A percentile compares a stretch with the other conserved stretches of the same genome.
These are phyloP conservation scores for Aphelocoma coerulescens DNA, from an alignment of 2,113 vertebrate species.

Conservation along the genomic window DNA sequence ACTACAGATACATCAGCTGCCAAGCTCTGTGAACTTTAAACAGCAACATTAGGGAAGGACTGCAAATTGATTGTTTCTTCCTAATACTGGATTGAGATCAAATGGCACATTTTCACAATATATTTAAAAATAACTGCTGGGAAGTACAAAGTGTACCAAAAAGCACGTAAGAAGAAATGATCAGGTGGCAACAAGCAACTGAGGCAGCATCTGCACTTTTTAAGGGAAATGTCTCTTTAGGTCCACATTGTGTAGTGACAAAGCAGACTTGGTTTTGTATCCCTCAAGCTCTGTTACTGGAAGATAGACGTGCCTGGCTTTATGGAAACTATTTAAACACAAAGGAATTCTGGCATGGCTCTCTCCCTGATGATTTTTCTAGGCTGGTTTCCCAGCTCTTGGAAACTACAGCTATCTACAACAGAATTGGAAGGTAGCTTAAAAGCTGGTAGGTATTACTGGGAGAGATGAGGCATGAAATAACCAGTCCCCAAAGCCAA, in stretches of 20 bases:
- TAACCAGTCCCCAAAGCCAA: not conserved
- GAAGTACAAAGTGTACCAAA: not conserved
- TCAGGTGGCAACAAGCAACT: not conserved
- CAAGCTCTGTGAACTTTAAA: not conserved
- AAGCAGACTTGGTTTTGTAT: not conserved
- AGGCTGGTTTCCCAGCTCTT: not conserved
- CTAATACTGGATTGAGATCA: not conserved
- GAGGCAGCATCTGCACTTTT: not conserved
- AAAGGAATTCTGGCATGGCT: not conserved
- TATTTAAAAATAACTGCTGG: not conserved
- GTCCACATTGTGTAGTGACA: not conserved
- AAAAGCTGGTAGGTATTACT: not conserved
- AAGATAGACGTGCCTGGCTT: not conserved
- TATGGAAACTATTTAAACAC: not conserved
- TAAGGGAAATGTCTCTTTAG: not conserved
- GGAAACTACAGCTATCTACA: not conserved
- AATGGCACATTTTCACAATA: not conserved
- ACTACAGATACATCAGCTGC: not conserved
- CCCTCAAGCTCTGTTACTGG: not conserved
- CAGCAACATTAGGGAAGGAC: not conserved
- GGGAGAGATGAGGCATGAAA: not conserved
- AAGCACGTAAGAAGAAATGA: not conserved
- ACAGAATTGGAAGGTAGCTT: not conserved
- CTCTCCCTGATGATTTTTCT: not conserved
- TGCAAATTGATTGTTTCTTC: not conserved